Base-by-base conservation (phyloP, 1,140 invertebrate species). In the Gryon sp. region DNA sequence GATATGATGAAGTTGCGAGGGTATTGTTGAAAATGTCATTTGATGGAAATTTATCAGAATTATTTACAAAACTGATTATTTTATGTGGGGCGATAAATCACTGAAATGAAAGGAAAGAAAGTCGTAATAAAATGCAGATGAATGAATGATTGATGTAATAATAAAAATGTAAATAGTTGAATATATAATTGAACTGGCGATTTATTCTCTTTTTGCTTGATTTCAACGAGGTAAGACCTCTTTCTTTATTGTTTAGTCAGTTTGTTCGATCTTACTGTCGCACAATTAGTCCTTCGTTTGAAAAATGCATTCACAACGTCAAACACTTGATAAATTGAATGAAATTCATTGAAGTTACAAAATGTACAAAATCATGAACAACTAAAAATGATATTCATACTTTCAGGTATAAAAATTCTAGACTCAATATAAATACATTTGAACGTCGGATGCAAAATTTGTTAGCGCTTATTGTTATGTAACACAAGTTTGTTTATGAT, bases 391-490 rank as follows among this genome's bases (percentile, higher is more conserved):
- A 36, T 28, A 43, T 43, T 52, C 36, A 34, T 63, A 52, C 60
- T 63, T 65, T 52, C 36, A 45, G 40, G 62, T 66, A 66, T 66
- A 66, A 66, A 65, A 66, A 53, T 66, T 66, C 48, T 66, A 66
- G 46, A 65, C 59, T 63, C 34, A 65, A 65, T 52, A 65, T 53
- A 66, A 53, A 66, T 59, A 66, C 46, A 52, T 53, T 53, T 66
- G 48, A 53, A 66, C 48, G 8, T 53, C 30, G 36, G 46, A 52
- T 53, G 36, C 22, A 9, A 32, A 36, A 46, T 46, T 36, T 12
- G 34, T 16, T 24, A 3, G 14, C 22, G 20, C 24, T 57, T 32
- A 43, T 9, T 11, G n/a, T n/a, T n/a, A n/a, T n/a, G n/a, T n/a
- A n/a, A n/a, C 38, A 16, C 15, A 20, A 43, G 20, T 11, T 4